Conservation (phyloP, 1,140 invertebrate genomes). For the Apis laboriosa region DNA sequence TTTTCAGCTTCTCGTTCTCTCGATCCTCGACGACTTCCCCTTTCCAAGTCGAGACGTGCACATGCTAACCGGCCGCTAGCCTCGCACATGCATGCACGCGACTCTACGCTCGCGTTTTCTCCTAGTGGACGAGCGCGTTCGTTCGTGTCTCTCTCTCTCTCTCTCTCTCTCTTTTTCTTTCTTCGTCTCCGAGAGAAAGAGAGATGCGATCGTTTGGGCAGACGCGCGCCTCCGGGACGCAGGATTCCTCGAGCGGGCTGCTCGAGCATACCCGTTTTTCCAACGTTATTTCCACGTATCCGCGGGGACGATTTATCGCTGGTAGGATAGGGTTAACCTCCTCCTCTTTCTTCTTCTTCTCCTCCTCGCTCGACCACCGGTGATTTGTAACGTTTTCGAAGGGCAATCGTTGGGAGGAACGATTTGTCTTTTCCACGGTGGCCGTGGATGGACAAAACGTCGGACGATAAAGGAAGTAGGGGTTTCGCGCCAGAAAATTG, state of each 20-base stretch:
- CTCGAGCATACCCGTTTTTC: neutral
- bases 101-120: slow-evolving; percentile 49
- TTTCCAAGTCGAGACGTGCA: slow-evolving; percentile 75
- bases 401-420: neutral
- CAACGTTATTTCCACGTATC: neutral
- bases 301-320: neutral
- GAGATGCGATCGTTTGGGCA: slow-evolving; percentile 57
- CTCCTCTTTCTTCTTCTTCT: no score
- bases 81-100: slow-evolving; percentile 48
- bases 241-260: slow-evolving; percentile 20
- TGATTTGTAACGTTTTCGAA: neutral
- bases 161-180: neutral
- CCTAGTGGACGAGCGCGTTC: slow-evolving; percentile 23
- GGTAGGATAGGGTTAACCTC: neutral
- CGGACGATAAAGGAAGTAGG: neutral
- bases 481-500: slow-evolving; percentile 12
- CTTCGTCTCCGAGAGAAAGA: neutral
- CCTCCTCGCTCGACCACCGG: no score
- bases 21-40: slow-evolving; percentile 72
- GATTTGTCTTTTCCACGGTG: neutral
- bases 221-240: slow-evolving; percentile 26
- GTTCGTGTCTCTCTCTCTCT: neutral
- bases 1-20: slow-evolving; percentile 38
- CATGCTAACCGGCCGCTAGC: slow-evolving; percentile 65
- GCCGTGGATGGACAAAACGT: neutral